Base-by-base conservation (phyloP, 2,888 invertebrate genomes). In the Sipha maydis region DNA sequence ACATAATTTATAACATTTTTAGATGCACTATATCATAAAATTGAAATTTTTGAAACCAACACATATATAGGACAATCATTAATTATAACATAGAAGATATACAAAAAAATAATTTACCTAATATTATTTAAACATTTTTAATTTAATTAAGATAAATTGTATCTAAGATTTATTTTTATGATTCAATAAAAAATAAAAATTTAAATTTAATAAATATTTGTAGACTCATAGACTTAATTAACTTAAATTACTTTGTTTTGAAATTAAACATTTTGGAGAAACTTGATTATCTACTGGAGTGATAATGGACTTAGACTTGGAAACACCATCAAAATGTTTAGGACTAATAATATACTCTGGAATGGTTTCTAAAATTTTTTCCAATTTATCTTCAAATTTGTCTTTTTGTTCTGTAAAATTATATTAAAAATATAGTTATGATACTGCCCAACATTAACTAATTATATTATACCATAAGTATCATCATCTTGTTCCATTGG, bases 401-500 rank as follows among this genome's bases (percentile, higher is more conserved):
- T 88, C 80, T 67, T 82, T 88, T 82, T 56, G 80, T 25, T n/a
- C 88, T 88, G 14, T 11, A 78, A 38, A 34, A 79, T n/a, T 69
- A 69, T 17, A 28, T 71, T 11, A 67, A n/a, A 31, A 7, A 61
- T 0, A 7, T 25, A 61, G 61, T 61, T 21, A 21, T 25, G 21
- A 61, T 25, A 1, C 14, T 14, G 25, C 7, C 25, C 61, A 61
- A 48, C 61, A 25, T 25, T 61, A 61, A 25, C 21, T 4, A 21
- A 71, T 71, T 11, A 69, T 76, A 48, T 67, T 31, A 85, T 84
- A 85, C 83, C 89, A 79, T 90, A 90, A 67, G 83, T 89, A 41
- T 89, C 86, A 31, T 90, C 92, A 71, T 91, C 91, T 67, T 92
- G 92, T 31, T 91, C 92, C 1, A 93, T 93, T 0, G 82, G 75